Base-by-base conservation (phyloP, 2,113 vertebrate genomes). In the Emydura subglobosa region DNA sequence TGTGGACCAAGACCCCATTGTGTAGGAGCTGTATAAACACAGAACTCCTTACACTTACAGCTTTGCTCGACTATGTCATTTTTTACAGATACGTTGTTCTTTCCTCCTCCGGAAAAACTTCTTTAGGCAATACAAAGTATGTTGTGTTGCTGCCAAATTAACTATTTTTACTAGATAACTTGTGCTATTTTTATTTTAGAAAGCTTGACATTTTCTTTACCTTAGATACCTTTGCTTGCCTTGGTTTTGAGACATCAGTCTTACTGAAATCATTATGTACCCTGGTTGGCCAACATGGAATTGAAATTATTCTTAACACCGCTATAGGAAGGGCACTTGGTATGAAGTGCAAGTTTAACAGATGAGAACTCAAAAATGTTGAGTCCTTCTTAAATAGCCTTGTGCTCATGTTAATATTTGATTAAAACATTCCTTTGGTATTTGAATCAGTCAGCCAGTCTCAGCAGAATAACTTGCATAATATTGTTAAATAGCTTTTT, bases 361-460 rank as follows among this genome's bases (percentile, higher is more conserved):
- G 9, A 79, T 82, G 61, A 82, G 85, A 87, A 55, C 87, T 88
- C n/a, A 85, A 24, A 39, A 68, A 44, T 94, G 34, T 39, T 82
- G 81, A 97, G 72, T 91, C 82, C 74, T 27, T 44, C n/a, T 87
- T 83, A 85, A 85, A 68, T 80, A 83, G 53, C 65, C 83, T 83
- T 96, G 89, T 92, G 31, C 87, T 92, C 55, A 12, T 89, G 44
- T 1, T 61, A 34, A 51, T 93, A 86, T 50, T 79, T 94, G 27
- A n/a, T 82, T 91, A 3, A 29, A 93, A 57, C 55, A 17, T 82
- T 90, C 7, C 51, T 83, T 55, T 95, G 50, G 65, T 24, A 61
- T 80, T 53, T 78, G 44, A 78, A 10, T 91, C 39, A 22, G 2
- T 83, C 22, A 47, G 21, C 79, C 17, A 53, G 49, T 82, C 87